phyloP scores from a whole-genome alignment of 2,797 vertebrate species.

The Poeciliopsis paucimaculata region DNA sequence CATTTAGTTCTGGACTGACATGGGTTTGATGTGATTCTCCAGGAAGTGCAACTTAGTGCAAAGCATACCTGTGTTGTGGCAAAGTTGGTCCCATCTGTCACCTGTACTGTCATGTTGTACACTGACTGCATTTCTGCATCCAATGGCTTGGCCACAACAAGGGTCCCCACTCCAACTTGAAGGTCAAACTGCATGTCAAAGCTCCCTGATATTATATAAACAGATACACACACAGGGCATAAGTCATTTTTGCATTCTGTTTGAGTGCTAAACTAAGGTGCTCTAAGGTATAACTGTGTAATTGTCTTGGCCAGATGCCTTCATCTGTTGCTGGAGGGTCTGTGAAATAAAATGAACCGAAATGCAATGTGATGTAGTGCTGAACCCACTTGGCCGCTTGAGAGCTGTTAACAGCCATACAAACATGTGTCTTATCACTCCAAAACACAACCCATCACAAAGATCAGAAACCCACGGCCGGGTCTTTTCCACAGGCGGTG shows the following conservation, averaged over 20 bases:
- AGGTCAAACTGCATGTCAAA: slow-evolving; percentile 93
- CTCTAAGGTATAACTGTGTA: slow-evolving; percentile 77
- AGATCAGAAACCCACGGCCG: slow-evolving; percentile 70
- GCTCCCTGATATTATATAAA: slow-evolving; percentile 80
- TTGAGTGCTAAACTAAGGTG: slow-evolving; percentile 64
- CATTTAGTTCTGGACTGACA: neutral
- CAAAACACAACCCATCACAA: slow-evolving; percentile 77
- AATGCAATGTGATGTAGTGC: slow-evolving; percentile 60
- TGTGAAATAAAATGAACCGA: slow-evolving; percentile 69
- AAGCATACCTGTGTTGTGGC: slow-evolving; percentile 89
- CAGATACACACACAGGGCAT: slow-evolving; percentile 47
- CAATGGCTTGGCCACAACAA: slow-evolving; percentile 91
- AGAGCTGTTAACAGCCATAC: slow-evolving; percentile 68
- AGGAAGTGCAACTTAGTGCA: slow-evolving; percentile 39
- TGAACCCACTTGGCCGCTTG: slow-evolving; percentile 56
- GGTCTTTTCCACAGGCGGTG: slow-evolving; percentile 61
- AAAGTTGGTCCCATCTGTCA: slow-evolving; percentile 92
- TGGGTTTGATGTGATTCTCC: neutral
- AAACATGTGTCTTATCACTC: slow-evolving; percentile 78
- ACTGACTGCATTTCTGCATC: slow-evolving; percentile 93
- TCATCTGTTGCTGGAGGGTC: slow-evolving; percentile 62
- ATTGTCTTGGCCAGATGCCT: slow-evolving; percentile 76
- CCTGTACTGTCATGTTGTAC: slow-evolving; percentile 95
- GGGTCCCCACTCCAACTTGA: slow-evolving; percentile 89
- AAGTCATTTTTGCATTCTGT: slow-evolving; percentile 57